A percentile compares a stretch with the other conserved stretches of the same genome.
phyloP scores from a whole-genome alignment of 2,113 vertebrate genomes.

The Tylochromis polylepis region DNA sequence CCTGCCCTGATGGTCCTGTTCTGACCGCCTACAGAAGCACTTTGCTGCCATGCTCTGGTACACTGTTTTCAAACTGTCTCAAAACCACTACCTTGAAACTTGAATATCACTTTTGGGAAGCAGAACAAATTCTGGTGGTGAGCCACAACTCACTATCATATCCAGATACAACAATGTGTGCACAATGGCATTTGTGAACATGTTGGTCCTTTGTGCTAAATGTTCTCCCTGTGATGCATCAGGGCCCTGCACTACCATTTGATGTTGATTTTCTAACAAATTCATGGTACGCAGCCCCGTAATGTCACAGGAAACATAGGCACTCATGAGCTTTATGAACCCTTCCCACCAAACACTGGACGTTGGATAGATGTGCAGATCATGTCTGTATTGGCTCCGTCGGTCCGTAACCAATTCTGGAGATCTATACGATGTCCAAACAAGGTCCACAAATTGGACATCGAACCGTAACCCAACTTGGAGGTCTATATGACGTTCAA shows the following conservation, averaged over 20 bases:
- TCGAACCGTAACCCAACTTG: not conserved
- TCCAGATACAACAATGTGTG: not conserved
- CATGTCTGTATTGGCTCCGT: not conserved
- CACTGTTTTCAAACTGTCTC: not conserved
- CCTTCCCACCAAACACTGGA: not conserved
- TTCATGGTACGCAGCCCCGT: too few species aligned
- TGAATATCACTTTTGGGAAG: not conserved
- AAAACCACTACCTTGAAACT: not conserved
- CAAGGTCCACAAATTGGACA: not conserved
- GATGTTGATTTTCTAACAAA: not conserved
- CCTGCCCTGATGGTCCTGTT: not conserved
- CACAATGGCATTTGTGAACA: not conserved
- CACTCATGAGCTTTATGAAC: not conserved
- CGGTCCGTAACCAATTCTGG: not conserved
- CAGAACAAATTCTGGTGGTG: not conserved
- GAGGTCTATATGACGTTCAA: not conserved
- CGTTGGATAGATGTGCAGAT: not conserved
- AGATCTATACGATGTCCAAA: fast-evolving
- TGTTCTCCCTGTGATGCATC: not conserved
- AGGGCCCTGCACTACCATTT: not conserved
- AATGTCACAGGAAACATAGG: not conserved
- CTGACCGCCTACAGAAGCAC: not conserved
- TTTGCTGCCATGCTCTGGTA: not conserved
- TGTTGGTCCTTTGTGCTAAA: not conserved
- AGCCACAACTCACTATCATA: not conserved